Percentiles rank a stretch among this genome's conserved stretches.
phyloP scores from a whole-genome alignment of 2,113 vertebrate species.

The Terrapene triunguis region DNA sequence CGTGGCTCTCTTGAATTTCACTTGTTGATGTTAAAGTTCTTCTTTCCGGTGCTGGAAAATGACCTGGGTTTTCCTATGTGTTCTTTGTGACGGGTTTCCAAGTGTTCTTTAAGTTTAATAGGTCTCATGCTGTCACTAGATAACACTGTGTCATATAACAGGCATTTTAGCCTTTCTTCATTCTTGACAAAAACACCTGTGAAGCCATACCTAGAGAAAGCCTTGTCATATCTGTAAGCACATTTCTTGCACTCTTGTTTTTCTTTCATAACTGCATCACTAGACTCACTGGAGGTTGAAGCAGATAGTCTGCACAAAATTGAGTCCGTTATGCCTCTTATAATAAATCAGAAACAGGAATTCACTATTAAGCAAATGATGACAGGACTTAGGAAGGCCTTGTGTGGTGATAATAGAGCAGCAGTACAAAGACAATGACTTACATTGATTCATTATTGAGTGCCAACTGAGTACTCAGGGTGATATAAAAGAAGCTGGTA shows the following conservation, averaged over 20 bases:
- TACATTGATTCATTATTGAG: neutral
- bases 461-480: neutral
- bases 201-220: no score
- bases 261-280: no score
- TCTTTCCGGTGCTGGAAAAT: neutral
- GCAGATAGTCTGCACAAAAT: no score
- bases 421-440: neutral
- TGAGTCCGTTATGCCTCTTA: no score
- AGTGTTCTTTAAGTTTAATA: neutral
- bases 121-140: neutral
- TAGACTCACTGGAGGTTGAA: no score
- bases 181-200: neutral
- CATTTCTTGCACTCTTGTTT: no score
- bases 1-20: neutral
- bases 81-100: neutral
- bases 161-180: neutral
- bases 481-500: neutral
- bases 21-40: neutral
- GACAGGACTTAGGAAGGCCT: neutral
- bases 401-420: neutral
- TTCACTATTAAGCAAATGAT: neutral
- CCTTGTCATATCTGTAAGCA: no score
- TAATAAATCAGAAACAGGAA: neutral
- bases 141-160: neutral
- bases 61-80: neutral